Base-by-base conservation (phyloP, 2,113 vertebrate species). In the Notiomystis cincta region DNA sequence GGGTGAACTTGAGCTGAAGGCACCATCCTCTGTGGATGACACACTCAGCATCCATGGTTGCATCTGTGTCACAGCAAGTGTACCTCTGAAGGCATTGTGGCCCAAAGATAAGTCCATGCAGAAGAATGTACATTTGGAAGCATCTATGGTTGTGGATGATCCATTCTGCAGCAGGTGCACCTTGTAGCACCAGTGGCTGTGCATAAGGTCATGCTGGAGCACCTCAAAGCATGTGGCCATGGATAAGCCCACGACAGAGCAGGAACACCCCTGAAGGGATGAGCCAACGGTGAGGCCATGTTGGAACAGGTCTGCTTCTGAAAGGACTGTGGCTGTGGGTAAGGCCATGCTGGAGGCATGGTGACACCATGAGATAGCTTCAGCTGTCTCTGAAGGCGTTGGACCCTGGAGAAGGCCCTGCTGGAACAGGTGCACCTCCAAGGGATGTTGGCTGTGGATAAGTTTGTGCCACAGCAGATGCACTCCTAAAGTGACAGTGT, bases 11-110 rank as follows among this genome's bases (percentile, higher is more conserved):
- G n/a, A 69, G 40, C 31, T 2, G 1, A 54, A 48, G 35, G 15
- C 15, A 23, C 10, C 25, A 31, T 42, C 11, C 35, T 30, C 47
- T 42, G 10, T 56, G 40, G 40, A 56, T 48, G 42, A 56, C 54
- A 42, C 18, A 7, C 10, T 64, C 57, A 69, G 62, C 12, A 27
- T 35, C n/a, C 0, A 0, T 35, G 30, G 18, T 28, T 50, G 22
- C 9, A 18, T 33, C 33, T 33, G 58, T 10, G 2, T 51, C 1
- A 0, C 13, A 72, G 42, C 44, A 58, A 28, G 47, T 10, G 22
- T 23, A 27, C 31, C 21, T 61, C 54, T 54, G 62, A 48, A 61
- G 40, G 30, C n/a, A 0, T 7, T 48, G 40, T 54, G 40, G 25
- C 18, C 40, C 62, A 82, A 76, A 54, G 25, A 42, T 35, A 23